These are phyloP conservation scores for Lineus longissimus DNA, from an alignment of 1,140 invertebrate genomes.

Conservation along the genomic window DNA sequence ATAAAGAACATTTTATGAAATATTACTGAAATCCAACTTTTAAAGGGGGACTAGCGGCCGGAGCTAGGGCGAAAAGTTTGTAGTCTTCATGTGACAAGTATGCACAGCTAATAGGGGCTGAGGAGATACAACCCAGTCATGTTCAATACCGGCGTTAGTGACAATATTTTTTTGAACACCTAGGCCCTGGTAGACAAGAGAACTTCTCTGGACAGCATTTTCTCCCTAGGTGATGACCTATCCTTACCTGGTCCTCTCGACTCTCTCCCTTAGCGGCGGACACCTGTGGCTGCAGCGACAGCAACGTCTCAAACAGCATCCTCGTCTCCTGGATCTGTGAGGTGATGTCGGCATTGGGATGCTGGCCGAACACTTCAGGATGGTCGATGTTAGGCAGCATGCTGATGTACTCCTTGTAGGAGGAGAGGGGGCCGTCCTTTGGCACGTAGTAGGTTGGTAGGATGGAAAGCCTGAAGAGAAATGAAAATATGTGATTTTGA, in stretches of 20 bases:
- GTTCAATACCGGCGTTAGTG: too few relatives aligned
- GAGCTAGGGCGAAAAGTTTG: background rate
- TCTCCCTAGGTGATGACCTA: too few relatives aligned
- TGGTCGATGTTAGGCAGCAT: constrained; percentile 71
- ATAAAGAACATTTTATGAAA: too few relatives aligned
- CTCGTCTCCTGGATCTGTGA: constrained; percentile 54
- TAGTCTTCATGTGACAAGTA: background rate
- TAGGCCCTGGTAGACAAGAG: too few relatives aligned
- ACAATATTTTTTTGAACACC: too few relatives aligned
- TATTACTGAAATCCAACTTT: constrained; percentile 12
- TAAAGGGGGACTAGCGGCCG: constrained; percentile 7
- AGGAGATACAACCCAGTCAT: too few relatives aligned
- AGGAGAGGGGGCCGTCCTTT: constrained; percentile 72
- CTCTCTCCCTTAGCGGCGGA: constrained; percentile 39
- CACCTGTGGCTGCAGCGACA: constrained; percentile 52
- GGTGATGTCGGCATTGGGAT: constrained; percentile 55
- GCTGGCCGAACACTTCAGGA: constrained; percentile 71
- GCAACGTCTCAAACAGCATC: constrained; percentile 52
- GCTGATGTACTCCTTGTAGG: constrained; percentile 73
- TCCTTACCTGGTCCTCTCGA: constrained; percentile 48
- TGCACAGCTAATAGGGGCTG: background rate
- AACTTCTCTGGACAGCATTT: too few relatives aligned
- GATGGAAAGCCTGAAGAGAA: too few relatives aligned
- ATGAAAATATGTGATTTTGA: too few relatives aligned
- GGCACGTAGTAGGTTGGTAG: constrained; percentile 71